Evolutionary conservation across 92 coral and sea anemone genomes (phyloP).

Genomic region (Heteractis magnifica): DNA sequence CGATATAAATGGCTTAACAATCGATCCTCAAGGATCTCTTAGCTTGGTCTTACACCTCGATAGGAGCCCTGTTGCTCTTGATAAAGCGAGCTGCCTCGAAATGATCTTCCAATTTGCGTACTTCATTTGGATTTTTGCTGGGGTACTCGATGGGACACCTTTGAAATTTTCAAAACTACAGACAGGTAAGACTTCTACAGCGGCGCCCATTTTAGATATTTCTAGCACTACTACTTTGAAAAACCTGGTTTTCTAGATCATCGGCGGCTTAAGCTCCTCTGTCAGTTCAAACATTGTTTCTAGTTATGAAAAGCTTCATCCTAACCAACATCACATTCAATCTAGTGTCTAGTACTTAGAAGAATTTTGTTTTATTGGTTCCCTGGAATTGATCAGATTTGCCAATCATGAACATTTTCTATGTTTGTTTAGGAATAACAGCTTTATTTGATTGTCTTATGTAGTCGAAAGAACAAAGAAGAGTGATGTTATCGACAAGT

Average conservation of each 20-base stretch:
- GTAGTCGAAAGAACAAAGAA: background rate
- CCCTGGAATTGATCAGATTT: background rate
- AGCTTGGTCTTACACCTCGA: background rate
- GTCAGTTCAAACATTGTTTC: too few species aligned
- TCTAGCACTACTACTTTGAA: too few species aligned
- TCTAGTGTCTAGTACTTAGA: too few species aligned
- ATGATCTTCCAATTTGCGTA: background rate
- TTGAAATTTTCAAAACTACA: background rate
- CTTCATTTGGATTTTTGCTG: background rate
- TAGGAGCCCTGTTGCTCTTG: background rate
- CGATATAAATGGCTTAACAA: background rate
- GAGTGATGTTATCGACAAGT: conserved; percentile 13
- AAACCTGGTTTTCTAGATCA: too few species aligned
- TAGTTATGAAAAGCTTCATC: too few species aligned
- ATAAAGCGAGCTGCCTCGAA: background rate
- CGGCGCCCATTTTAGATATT: too few species aligned
- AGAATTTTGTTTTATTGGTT: background rate
- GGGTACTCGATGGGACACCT: background rate
- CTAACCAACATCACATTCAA: too few species aligned
- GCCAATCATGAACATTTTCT: background rate
- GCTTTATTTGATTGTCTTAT: background rate
- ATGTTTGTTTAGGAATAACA: background rate
- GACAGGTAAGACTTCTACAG: background rate
- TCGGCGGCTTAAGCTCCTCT: too few species aligned
- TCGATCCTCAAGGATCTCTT: background rate